These are phyloP conservation scores for Nasonia longicornis DNA, from an alignment of 1,140 invertebrate species.

Conservation along the genomic window DNA sequence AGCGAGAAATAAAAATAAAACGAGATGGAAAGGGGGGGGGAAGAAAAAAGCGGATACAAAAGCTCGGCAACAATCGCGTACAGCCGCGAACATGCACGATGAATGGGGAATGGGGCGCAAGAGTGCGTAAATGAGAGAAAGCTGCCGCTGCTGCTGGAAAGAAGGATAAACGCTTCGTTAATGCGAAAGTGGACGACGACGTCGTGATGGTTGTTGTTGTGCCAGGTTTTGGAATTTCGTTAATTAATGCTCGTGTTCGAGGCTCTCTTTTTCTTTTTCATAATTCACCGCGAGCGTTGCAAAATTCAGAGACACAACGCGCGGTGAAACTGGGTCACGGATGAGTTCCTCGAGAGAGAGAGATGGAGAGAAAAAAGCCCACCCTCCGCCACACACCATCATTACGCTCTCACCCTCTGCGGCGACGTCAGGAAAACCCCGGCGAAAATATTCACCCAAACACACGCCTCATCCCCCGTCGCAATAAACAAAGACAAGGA, in stretches of 20 bases:
- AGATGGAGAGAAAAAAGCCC: too few relatives aligned
- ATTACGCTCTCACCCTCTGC: background rate
- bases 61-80: background rate
- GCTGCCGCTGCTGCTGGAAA: background rate
- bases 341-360: too few relatives aligned
- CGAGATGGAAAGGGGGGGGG: background rate
- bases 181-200: too few relatives aligned
- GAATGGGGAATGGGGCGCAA: too few relatives aligned
- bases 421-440: background rate
- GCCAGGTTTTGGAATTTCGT: too few relatives aligned
- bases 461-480: background rate
- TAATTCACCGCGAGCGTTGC: too few relatives aligned
- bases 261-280: too few relatives aligned
- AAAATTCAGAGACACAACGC: too few relatives aligned
- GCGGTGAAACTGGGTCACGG: too few relatives aligned
- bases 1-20: background rate
- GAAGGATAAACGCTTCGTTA: background rate
- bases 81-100: too few relatives aligned
- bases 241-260: too few relatives aligned
- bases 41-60: background rate
- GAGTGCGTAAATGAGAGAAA: slow-evolving; percentile 9
- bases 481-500: background rate
- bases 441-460: background rate
- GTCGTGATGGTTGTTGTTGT: too few relatives aligned
- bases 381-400: background rate